Evolutionary conservation across 2,888 invertebrate species (phyloP), one percentile per base, ranked within the genome.

Genomic region (Mamestra brassicae): DNA sequence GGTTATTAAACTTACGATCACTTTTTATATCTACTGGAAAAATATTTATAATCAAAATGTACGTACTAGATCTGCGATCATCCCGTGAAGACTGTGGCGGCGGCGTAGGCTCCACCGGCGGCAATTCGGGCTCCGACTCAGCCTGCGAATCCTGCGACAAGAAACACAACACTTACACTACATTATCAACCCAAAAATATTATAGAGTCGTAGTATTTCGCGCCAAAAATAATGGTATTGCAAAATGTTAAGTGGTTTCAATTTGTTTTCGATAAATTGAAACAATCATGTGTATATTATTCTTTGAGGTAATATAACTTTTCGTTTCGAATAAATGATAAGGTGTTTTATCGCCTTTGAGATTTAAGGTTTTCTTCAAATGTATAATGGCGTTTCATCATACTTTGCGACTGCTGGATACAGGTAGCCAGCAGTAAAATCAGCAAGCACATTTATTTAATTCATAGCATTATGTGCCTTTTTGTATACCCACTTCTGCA

Each of bases 51-150:
- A 57, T 42, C 38, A 15, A n/a, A 36, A 17, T 36, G 13, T 50
- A 72, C 90, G 85, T 83, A 94, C 91, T 90, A 71, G 90, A 91
- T 54, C 88, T 87, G 5, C 90, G 84, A 36, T 91, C 90, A 38
- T 92, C 86, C 11, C 89, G 88, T 4, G 89, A 83, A 3, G 74
- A 34, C 26, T 88, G 87, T 15, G 74, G 76, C 11, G 85, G 76
- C 17, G 89, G 88, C 71, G 89, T 83, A 36, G 91, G 87, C 85
- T 93, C 94, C 10, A 93, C 95, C 64, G 90, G 95, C 79, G 95
- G 95, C 92, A 95, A 89, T 92, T 96, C 96, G 62, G 95, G 95
- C 93, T 96, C 96, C 84, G 96, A 96, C 90, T 95, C 96, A 4
- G 85, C 92, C 87, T 95, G 94, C 34, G 96, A 96, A 71, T 96